Evolutionary conservation across 30 jellyfish, hydroid and myxozoan genomes (phyloP).

Genomic region (Mastigias papua): DNA sequence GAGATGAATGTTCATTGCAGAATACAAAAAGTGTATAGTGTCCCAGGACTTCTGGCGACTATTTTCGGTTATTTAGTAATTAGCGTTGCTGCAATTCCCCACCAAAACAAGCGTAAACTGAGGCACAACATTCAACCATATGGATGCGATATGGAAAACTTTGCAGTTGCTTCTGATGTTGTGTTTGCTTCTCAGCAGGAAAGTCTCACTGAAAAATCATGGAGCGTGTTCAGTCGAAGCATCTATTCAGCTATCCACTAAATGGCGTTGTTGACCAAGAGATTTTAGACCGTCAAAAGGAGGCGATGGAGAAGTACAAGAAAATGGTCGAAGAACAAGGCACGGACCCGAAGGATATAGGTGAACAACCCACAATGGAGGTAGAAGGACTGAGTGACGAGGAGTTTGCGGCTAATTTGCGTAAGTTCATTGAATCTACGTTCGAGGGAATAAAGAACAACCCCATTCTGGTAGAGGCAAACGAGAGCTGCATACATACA

Average conservation of each 20-base stretch:
- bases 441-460: background rate
- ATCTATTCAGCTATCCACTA: constrained; percentile 22
- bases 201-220: background rate
- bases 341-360: background rate
- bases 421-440: background rate
- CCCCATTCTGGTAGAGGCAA: constrained; percentile 6
- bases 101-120: too few relatives aligned
- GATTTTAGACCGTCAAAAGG: background rate
- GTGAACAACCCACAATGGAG: background rate
- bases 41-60: too few relatives aligned
- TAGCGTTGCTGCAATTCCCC: too few relatives aligned
- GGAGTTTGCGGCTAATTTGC: background rate
- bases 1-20: too few relatives aligned
- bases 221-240: constrained; percentile 50
- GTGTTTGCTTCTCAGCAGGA: too few relatives aligned
- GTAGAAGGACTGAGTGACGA: background rate
- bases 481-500: constrained; percentile 11
- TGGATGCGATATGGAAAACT: too few relatives aligned
- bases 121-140: too few relatives aligned
- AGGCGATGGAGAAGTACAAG: background rate
- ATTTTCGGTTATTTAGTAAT: too few relatives aligned
- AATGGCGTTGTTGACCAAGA: constrained; percentile 14
- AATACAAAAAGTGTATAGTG: too few relatives aligned
- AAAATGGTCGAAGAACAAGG: background rate
- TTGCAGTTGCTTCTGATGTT: too few relatives aligned